Evolutionary conservation across 2,113 vertebrate genomes (phyloP).

Genomic region (Chlorodrepanis virens): DNA sequence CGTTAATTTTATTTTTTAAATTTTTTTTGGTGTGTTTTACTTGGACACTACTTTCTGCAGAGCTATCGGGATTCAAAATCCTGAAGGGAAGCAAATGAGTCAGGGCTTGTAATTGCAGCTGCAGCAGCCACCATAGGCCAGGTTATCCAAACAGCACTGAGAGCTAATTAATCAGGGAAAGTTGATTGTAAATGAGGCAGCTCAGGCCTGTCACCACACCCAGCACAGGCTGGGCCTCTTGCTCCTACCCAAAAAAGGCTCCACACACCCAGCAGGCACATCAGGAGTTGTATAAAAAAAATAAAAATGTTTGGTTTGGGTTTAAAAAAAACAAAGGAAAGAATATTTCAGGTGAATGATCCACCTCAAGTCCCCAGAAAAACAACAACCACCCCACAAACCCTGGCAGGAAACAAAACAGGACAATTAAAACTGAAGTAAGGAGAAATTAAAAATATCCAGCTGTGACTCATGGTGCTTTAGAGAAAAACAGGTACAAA

Average conservation of each 20-base stretch:
- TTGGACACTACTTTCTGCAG: neutral
- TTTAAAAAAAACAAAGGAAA: neutral
- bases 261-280: neutral
- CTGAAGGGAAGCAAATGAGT: neutral
- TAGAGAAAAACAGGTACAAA: neutral
- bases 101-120: neutral
- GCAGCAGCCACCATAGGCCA: neutral
- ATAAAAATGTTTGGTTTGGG: neutral
- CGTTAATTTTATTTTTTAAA: fast-evolving
- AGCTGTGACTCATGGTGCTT: neutral
- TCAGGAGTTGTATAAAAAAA: fast-evolving
- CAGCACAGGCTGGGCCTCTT: neutral
- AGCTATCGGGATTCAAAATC: neutral
- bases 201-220: neutral
- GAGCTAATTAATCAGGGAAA: neutral
- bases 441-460: neutral
- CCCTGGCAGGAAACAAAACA: neutral
- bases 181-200: neutral
- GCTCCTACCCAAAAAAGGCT: neutral
- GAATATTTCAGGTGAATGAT: neutral
- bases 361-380: neutral
- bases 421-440: neutral
- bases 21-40: neutral
- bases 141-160: neutral
- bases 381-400: neutral